Evolutionary conservation across 2,888 invertebrate genomes (phyloP), one percentile per base, ranked within the genome.

Genomic region (Hoplodrina ambigua): DNA sequence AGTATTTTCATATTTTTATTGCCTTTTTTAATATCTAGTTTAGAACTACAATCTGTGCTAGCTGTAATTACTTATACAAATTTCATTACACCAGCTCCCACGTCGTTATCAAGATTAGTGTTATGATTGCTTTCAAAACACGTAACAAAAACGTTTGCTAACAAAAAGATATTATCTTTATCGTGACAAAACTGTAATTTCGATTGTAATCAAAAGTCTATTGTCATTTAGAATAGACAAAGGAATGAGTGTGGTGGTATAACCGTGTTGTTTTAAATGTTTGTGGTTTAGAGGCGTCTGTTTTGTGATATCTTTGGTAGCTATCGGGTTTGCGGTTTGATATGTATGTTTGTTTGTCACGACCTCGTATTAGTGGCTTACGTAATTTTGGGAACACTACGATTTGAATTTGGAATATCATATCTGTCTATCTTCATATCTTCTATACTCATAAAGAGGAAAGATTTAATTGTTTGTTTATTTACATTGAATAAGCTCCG

Each of bases 141-240:
- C 58, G 53, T 58, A 52, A 67, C 66, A 67, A 56, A 63, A 62
- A 55, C 15, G 19, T 72, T 68, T 73, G 53, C 53, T 49, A 76
- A 77, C 65, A 69, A 58, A 69, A 55, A 53, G 11, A 44, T 63
- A 72, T 72, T 63, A 72, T 72, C 58, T 58, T 19, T 30, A 73
- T 66, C 58, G 65, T 52, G 64, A 70, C 75, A 66, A 72, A 83
- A 71, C 77, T 69, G 58, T 66, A 19, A 68, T 73, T 76, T 69
- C 25, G 83, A 81, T 81, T 59, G 33, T 55, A 53, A 80, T 82
- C 79, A 69, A 53, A 44, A 19, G n/a, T 63, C 62, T 66, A 62
- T 72, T 83, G 56, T 82, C 52, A 69, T 56, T 15, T 17, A 54
- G 19, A 64, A 20, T 66, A 72, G 2, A 83, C 59, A 73, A 81